These are phyloP conservation scores for Scaptomyza caliginosa DNA, from an alignment of 2,888 invertebrate species.

Conservation along the genomic window DNA sequence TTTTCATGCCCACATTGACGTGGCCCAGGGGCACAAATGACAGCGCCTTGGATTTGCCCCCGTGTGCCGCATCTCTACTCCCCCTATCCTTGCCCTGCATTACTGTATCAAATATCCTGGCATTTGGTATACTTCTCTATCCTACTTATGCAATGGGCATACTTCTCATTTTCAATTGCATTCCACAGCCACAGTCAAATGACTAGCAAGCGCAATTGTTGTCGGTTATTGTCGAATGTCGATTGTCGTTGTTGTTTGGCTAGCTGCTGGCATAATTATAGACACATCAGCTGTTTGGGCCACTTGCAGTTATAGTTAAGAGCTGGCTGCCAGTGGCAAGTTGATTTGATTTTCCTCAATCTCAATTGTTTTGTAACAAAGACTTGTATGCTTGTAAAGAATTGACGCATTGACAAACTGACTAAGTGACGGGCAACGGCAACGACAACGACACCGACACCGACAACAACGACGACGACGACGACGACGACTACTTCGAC, in stretches of 20 bases:
- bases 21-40: slow-evolving; percentile 59
- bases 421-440: slow-evolving; percentile 19
- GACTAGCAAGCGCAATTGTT: slow-evolving; percentile 46
- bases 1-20: slow-evolving; percentile 71
- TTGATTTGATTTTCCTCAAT: slow-evolving; percentile 69
- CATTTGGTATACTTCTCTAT: slow-evolving; percentile 31
- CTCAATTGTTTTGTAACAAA: slow-evolving; percentile 76
- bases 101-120: slow-evolving; percentile 70
- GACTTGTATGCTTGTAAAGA: slow-evolving; percentile 40
- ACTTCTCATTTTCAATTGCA: slow-evolving; percentile 40
- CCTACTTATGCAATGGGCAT: slow-evolving; percentile 47
- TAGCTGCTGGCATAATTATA: slow-evolving; percentile 66
- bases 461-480: slow-evolving; percentile 12
- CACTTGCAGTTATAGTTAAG: slow-evolving; percentile 40
- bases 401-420: slow-evolving; percentile 35
- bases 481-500: slow-evolving; percentile 29
- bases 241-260: slow-evolving; percentile 9
- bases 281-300: slow-evolving; percentile 75
- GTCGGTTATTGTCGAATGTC: slow-evolving; percentile 16
- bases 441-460: slow-evolving; percentile 14
- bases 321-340: slow-evolving; percentile 20
- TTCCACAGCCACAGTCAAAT: slow-evolving; percentile 49
- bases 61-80: slow-evolving; percentile 19
- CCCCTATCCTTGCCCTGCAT: slow-evolving; percentile 48
- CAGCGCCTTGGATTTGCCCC: slow-evolving; percentile 57